These are phyloP conservation scores for Rhagologus leucostigma DNA, from an alignment of 2,113 vertebrate species.

Conservation along the genomic window DNA sequence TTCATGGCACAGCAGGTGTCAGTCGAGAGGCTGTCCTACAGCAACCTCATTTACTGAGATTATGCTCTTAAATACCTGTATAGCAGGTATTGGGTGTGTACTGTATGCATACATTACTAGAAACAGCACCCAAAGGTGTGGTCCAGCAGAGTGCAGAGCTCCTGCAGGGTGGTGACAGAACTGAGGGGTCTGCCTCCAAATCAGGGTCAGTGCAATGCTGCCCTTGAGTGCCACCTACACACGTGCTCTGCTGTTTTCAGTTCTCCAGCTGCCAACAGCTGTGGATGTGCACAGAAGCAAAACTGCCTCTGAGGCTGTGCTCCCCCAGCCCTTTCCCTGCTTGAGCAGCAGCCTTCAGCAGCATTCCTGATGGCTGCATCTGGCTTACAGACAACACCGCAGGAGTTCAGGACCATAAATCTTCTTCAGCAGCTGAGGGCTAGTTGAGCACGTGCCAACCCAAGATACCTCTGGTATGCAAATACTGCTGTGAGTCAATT, in stretches of 20 bases:
- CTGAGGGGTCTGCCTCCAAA: accelerated
- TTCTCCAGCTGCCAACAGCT: not conserved
- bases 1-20: not conserved
- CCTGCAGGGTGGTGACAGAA: not conserved
- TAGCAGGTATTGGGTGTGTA: no score
- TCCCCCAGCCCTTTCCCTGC: not conserved
- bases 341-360: not conserved
- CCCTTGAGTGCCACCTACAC: accelerated
- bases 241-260: not conserved
- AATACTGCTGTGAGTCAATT: not conserved
- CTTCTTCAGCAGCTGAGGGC: not conserved
- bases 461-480: not conserved
- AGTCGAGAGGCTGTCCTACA: not conserved
- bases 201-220: accelerated
- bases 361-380: not conserved
- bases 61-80: not conserved
- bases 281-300: not conserved
- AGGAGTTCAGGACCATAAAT: not conserved
- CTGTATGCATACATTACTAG: accelerated
- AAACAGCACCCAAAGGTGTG: not conserved
- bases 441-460: not conserved
- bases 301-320: not conserved
- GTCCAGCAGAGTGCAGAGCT: accelerated
- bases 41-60: not conserved
- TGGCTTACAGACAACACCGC: not conserved